Evolutionary conservation across 30 jellyfish, hydroid and myxozoan species (phyloP).

Genomic region (Cassiopea xamachana): DNA sequence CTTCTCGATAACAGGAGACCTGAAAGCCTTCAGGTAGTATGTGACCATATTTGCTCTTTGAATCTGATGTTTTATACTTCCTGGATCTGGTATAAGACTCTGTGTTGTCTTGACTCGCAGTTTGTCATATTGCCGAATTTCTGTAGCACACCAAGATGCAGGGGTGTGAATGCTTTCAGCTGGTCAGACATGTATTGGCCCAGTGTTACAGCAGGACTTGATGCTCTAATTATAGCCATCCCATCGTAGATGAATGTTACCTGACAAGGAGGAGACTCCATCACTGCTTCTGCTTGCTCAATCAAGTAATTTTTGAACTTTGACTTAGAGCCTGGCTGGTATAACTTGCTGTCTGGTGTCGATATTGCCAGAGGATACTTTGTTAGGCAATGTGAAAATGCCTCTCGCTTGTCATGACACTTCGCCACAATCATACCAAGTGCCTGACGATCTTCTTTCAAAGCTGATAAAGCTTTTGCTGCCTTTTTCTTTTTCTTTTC

Average conservation of each 20-base stretch:
- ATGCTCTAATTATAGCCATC: conserved; percentile 66
- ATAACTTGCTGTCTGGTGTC: conserved; percentile 58
- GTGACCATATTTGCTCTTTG: conserved; percentile 48
- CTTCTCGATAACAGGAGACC: conserved; percentile 57
- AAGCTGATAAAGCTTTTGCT: conserved; percentile 45
- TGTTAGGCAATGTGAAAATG: conserved; percentile 66
- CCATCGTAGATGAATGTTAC: conserved; percentile 58
- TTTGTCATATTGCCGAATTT: conserved; percentile 36
- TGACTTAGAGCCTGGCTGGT: conserved; percentile 61
- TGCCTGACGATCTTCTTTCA: conserved; percentile 66
- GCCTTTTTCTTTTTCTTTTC: conserved; percentile 24
- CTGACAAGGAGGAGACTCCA: conserved; percentile 46
- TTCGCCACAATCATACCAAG: conserved; percentile 57
- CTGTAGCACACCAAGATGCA: conserved; percentile 54
- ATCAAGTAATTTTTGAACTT: conserved; percentile 22
- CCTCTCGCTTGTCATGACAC: conserved; percentile 77
- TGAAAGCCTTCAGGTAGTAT: conserved; percentile 38
- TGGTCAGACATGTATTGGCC: conserved; percentile 71
- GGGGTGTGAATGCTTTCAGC: conserved; percentile 66
- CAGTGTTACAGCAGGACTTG: conserved; percentile 61
- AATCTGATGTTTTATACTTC: conserved; percentile 24
- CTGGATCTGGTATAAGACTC: conserved; percentile 50
- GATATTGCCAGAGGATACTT: conserved; percentile 68
- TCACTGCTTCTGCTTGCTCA: conserved; percentile 55
- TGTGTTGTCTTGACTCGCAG: conserved; percentile 45